Evolutionary conservation across 2,797 vertebrate species (phyloP), one percentile per base, ranked within the genome.

Genomic region (Oreortyx pictus): DNA sequence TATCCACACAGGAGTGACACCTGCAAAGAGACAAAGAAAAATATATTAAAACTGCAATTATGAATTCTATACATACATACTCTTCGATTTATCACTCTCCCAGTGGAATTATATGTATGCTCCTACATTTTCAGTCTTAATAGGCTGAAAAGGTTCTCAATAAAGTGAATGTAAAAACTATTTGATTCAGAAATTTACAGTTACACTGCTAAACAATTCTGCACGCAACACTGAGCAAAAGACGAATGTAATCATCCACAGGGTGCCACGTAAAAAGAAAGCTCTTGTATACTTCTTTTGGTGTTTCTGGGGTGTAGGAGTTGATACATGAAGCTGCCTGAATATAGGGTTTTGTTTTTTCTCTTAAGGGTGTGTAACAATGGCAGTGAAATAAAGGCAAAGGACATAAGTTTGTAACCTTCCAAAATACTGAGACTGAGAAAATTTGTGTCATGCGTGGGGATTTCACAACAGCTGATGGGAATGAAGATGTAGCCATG

Each of bases 1-100:
- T 4, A 97, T 3, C 96, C 96, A 97, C 59, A 88, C 56, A 5
- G 96, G 92, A 18, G 77, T 90, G 2, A 78, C 84, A 49, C 95
- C 97, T 98, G 94, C 33, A 84, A 84, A 59, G 50, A 81, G 25
- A 92, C 9, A 41, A 78, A 6, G 7, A n/a, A 78, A 44, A 46
- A 2, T 31, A 16, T 18, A 33, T 16, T 13, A 14, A 6, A 81
- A 17, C 4, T 6, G 5, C 11, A 7, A 56, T 35, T 43, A 59
- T 43, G 66, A 3, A 50, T 84, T 46, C 37, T 49, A 27, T 80
- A 44, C 5, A 27, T 80, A 44, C 5, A 8, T 14, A 82, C 22
- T 47, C 0, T 39, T 56, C 41, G 43, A 67, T 66, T 59, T 20
- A 43, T 47, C 22, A 24, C 15, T 43, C 47, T 49, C 23, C 14